Conservation (phyloP, 2,113 vertebrate genomes). For the Nymphicus hollandicus region DNA sequence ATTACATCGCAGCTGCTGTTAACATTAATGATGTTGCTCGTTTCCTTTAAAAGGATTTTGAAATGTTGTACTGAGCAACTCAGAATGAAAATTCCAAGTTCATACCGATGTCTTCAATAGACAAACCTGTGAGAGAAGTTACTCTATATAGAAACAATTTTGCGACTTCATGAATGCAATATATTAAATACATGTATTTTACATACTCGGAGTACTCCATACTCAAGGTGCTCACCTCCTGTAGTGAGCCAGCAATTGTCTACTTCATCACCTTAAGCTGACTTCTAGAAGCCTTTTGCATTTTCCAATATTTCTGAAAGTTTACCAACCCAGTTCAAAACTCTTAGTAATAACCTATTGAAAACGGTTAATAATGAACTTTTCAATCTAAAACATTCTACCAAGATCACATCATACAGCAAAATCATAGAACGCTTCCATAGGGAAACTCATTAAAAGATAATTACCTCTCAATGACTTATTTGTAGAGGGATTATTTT, state of each 20-base stretch:
- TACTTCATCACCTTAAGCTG: rapidly evolving
- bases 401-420: not conserved
- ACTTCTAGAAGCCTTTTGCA: not conserved
- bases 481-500: not conserved
- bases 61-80: not conserved
- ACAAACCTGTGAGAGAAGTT: not conserved
- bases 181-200: not conserved
- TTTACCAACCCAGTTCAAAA: not conserved
- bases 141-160: rapidly evolving
- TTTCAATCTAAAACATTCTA: not conserved
- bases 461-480: rapidly evolving
- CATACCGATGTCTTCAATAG: not conserved
- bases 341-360: not conserved
- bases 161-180: too few relatives aligned
- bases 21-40: rapidly evolving
- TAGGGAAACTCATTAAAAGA: not conserved
- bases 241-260: not conserved
- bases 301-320: not conserved
- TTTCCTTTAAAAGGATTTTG: not conserved
- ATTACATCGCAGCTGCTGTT: rapidly evolving
- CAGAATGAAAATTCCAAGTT: conserved; percentile 2
- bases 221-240: not conserved
- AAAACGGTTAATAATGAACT: not conserved
- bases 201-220: not conserved
- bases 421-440: not conserved